These are phyloP conservation scores for Trematocara stigmaticum DNA, from an alignment of 2,113 vertebrate species.

Conservation along the genomic window DNA sequence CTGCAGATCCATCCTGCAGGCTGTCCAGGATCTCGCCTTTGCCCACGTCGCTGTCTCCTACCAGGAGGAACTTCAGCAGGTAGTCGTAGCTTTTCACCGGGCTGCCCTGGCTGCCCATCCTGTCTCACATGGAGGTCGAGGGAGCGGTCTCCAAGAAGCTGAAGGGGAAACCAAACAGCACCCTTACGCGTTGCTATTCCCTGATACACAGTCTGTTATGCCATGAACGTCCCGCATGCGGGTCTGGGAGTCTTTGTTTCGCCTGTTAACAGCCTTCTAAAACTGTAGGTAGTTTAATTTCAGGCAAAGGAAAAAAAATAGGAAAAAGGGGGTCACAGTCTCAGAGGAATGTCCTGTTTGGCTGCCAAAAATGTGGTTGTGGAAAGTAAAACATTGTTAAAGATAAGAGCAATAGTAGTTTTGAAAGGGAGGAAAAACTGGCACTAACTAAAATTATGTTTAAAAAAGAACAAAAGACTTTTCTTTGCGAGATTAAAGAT, in stretches of 20 bases:
- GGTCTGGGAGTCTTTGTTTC: not conserved
- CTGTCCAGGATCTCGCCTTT: constrained; percentile 97
- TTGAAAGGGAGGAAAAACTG: not conserved
- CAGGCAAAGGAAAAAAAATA: not conserved
- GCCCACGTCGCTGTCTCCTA: constrained; percentile 95
- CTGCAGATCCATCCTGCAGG: constrained; percentile 91
- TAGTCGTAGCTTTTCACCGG: constrained; percentile 97
- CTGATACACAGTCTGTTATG: constrained; percentile 11
- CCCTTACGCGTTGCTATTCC: not conserved
- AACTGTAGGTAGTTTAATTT: not conserved
- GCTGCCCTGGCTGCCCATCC: constrained; percentile 94
- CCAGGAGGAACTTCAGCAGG: constrained; percentile 93
- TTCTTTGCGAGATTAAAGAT: not conserved
- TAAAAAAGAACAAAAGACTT: not conserved
- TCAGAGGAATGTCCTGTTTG: not conserved
- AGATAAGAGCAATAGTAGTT: not conserved
- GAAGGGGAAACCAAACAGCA: not conserved
- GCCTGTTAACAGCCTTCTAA: not conserved
- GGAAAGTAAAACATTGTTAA: not conserved
- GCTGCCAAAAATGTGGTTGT: not conserved
- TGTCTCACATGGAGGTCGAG: constrained; percentile 46
- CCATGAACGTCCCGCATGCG: not conserved
- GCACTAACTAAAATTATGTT: not conserved
- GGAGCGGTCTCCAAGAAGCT: not conserved
- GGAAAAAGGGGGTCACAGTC: not conserved